Percentiles rank a stretch among this genome's conserved stretches.
Conservation (phyloP, 2,888 invertebrate genomes). For the Hybos culiciformis region DNA sequence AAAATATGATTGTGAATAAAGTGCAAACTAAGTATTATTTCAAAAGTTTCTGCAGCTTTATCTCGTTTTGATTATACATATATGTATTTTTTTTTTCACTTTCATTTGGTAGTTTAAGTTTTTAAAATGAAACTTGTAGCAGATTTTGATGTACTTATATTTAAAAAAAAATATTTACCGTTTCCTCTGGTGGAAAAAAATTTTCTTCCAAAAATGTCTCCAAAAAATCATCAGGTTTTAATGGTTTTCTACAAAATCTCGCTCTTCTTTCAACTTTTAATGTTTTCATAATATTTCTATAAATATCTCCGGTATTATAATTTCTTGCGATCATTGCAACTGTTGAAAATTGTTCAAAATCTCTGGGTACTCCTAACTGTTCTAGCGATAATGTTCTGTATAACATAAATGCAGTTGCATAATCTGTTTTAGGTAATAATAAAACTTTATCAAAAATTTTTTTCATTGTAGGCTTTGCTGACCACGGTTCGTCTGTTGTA, state of each 20-base stretch:
- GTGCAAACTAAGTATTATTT: too few relatives aligned
- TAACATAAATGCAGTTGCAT: conserved; percentile 26
- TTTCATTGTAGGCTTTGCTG: conserved; percentile 27
- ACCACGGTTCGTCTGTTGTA: conserved; percentile 41
- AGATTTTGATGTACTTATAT: too few relatives aligned
- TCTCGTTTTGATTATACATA: too few relatives aligned
- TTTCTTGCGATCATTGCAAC: conserved; percentile 26
- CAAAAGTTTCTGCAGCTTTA: too few relatives aligned
- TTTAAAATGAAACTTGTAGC: too few relatives aligned
- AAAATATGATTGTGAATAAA: too few relatives aligned
- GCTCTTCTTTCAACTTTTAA: conserved; percentile 23
- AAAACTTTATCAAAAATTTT: conserved; percentile 27
- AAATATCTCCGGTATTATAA: conserved; percentile 32
- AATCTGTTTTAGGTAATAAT: conserved; percentile 29
- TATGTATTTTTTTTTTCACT: too few relatives aligned
- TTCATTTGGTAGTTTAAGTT: too few relatives aligned
- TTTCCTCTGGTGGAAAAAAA: conserved; percentile 22
- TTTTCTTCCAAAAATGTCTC: conserved; percentile 21
- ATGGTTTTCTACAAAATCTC: conserved; percentile 17
- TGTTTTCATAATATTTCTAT: conserved; percentile 20
- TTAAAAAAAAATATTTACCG: conserved; percentile 18
- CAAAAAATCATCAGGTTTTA: conserved; percentile 25
- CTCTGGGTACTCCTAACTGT: conserved; percentile 15
- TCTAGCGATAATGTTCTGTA: conserved; percentile 26
- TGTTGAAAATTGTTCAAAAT: conserved; percentile 21